These are phyloP conservation scores for Coremacera marginata DNA, from an alignment of 2,888 invertebrate species.

Conservation along the genomic window DNA sequence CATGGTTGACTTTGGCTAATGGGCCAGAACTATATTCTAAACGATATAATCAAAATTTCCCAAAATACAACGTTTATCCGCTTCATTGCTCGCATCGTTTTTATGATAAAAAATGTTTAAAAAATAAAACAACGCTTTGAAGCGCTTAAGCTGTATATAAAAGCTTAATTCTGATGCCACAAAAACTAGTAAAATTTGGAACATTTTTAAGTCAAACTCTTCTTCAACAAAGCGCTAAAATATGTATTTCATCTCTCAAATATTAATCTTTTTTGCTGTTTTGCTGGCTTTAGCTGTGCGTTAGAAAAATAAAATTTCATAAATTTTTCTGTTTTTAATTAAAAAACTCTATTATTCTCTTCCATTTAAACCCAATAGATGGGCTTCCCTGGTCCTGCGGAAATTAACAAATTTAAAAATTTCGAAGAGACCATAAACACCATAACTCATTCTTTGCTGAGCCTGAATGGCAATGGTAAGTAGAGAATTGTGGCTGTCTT, in stretches of 20 bases:
- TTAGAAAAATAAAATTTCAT: neutral
- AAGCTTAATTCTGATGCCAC: neutral
- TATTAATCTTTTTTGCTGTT: neutral
- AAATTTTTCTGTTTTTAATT: too few species aligned
- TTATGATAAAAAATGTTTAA: neutral
- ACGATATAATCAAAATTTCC: too few species aligned
- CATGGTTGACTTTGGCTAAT: neutral
- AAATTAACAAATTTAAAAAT: neutral
- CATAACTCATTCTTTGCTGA: slow-evolving; percentile 8
- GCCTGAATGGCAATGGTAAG: slow-evolving; percentile 26
- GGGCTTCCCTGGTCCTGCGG: neutral
- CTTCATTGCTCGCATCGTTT: neutral
- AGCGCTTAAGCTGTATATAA: neutral
- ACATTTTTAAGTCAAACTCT: neutral
- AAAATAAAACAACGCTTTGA: neutral
- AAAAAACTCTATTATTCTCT: too few species aligned
- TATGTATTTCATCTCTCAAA: neutral
- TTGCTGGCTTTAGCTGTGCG: neutral
- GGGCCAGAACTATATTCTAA: neutral
- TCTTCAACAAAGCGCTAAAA: neutral
- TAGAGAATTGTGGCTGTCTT: neutral
- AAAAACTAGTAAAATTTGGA: neutral
- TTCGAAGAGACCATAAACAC: slow-evolving; percentile 24
- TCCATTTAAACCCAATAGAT: neutral
- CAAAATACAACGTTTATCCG: neutral